These are phyloP conservation scores for Mycetomoellerius zeteki DNA, from an alignment of 1,140 invertebrate species.

Conservation along the genomic window DNA sequence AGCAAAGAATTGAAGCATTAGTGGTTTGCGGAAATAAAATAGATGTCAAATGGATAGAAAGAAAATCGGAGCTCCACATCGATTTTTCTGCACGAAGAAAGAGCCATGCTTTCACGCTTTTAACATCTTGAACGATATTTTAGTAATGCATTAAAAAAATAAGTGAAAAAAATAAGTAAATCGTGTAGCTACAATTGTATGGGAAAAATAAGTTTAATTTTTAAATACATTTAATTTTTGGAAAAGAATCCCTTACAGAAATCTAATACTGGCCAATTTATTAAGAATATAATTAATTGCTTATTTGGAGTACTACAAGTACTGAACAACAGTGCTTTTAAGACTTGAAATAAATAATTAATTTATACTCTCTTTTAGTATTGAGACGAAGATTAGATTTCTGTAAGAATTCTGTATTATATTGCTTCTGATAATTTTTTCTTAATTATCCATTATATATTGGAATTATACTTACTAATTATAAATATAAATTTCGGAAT, in stretches of 20 bases:
- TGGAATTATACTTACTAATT: too few species aligned
- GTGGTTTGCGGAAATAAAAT: neutral
- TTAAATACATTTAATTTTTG: neutral
- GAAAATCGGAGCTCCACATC: slow-evolving; percentile 28
- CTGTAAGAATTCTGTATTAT: neutral
- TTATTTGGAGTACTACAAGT: too few species aligned
- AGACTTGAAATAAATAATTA: too few species aligned
- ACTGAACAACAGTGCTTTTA: too few species aligned
- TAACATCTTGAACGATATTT: neutral
- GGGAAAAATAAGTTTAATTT: neutral
- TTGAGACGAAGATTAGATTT: too few species aligned
- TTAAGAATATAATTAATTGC: too few species aligned
- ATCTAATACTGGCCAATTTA: too few species aligned
- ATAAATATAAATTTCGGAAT: neutral
- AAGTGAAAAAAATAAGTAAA: neutral
- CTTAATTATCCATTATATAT: neutral
- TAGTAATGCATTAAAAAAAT: slow-evolving; percentile 24
- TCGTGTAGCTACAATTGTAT: neutral
- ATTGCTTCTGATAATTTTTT: neutral
- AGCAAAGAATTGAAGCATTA: slow-evolving; percentile 24
- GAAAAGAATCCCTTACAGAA: too few species aligned
- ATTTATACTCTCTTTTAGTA: too few species aligned
- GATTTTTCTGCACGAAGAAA: slow-evolving; percentile 1
- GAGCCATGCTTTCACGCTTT: neutral
- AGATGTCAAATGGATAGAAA: slow-evolving; percentile 59